Conservation (phyloP, 2,888 invertebrate species). For the Pegoplata infirma region DNA sequence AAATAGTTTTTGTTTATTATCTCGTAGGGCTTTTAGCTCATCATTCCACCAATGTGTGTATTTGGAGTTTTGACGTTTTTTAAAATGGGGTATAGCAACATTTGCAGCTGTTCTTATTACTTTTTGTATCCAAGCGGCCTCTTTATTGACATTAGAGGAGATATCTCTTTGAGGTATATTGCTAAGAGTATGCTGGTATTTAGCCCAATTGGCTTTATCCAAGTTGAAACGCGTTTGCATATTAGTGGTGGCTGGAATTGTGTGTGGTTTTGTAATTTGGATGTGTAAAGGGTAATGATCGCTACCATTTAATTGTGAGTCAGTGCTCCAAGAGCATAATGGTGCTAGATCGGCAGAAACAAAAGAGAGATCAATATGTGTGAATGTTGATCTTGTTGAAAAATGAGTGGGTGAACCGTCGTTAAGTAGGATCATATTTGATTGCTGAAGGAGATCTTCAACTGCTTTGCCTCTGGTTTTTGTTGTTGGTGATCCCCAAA, state of each 20-base stretch:
- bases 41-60: conserved; percentile 28
- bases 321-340: conserved; percentile 25
- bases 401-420: no score
- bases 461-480: no score
- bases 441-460: no score
- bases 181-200: no score
- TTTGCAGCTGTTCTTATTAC: conserved; percentile 22
- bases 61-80: no score
- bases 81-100: no score
- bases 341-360: conserved; percentile 1
- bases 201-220: background rate
- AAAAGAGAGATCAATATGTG: no score
- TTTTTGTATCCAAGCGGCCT: conserved; percentile 12
- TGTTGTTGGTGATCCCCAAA: no score
- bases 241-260: no score
- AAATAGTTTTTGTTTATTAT: background rate
- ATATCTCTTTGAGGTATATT: background rate
- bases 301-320: conserved; percentile 34
- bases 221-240: background rate
- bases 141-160: conserved; percentile 14
- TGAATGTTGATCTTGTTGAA: no score
- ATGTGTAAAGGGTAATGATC: conserved; percentile 46
- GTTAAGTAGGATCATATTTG: no score
- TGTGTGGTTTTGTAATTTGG: no score
- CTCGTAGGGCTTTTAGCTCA: conserved; percentile 2